phyloP scores from a whole-genome alignment of 1,140 invertebrate genomes.

The Anastrepha ludens region DNA sequence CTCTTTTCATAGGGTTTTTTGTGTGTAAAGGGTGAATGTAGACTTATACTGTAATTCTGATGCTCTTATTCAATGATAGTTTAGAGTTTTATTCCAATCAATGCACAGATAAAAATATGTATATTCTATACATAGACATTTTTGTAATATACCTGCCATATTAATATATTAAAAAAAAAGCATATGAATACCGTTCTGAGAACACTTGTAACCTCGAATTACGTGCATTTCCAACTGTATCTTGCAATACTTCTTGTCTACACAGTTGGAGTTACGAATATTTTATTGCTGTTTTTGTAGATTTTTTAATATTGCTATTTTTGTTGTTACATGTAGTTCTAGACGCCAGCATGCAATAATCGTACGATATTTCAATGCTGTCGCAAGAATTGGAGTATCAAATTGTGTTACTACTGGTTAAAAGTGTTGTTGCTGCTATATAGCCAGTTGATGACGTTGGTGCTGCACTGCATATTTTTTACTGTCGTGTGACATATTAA shows the following conservation, averaged over 20 bases:
- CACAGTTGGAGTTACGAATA: neutral
- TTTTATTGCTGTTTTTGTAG: neutral
- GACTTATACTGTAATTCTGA: too few species aligned
- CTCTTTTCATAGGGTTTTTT: too few species aligned
- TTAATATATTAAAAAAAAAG: too few species aligned
- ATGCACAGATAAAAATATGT: too few species aligned
- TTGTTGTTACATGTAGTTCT: neutral
- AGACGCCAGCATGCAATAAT: neutral
- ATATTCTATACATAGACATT: too few species aligned
- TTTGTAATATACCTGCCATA: too few species aligned
- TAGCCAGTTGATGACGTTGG: neutral
- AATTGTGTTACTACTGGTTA: too few species aligned
- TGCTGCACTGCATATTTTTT: constrained; percentile 54
- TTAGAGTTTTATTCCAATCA: too few species aligned
- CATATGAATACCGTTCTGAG: neutral
- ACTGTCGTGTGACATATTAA: constrained; percentile 69
- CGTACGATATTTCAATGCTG: neutral
- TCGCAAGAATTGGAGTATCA: neutral
- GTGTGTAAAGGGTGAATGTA: too few species aligned
- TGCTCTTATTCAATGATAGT: too few species aligned
- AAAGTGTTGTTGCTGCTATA: too few species aligned
- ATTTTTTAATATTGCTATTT: neutral
- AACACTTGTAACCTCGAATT: constrained; percentile 8
- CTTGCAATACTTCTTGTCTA: constrained; percentile 19
- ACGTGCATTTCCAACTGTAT: neutral